phyloP scores from a whole-genome alignment of 1,140 invertebrate species.

The Magallana ariakensis region DNA sequence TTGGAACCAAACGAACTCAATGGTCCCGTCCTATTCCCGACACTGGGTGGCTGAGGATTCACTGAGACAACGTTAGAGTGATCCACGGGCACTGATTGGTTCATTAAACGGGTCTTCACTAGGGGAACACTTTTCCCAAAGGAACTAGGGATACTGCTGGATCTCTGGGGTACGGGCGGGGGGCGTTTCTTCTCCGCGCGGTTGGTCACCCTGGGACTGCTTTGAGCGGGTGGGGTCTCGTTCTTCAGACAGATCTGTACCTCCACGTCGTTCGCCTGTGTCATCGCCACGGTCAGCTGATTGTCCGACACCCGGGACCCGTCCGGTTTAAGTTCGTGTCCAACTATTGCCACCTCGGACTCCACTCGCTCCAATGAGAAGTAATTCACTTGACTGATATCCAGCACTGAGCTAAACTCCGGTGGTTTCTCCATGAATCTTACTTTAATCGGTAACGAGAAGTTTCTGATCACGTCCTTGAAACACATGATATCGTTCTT shows the following conservation, averaged over 20 bases:
- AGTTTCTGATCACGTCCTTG: conserved; percentile 9
- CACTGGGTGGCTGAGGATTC: not conserved
- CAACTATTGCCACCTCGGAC: not conserved
- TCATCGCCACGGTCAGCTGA: not conserved
- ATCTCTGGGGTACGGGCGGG: conserved; percentile 5
- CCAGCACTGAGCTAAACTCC: not conserved
- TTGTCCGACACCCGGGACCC: not conserved
- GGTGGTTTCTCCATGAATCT: not conserved
- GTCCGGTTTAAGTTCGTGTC: not conserved
- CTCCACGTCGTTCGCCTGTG: not conserved
- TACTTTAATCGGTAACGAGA: not conserved
- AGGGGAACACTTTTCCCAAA: not conserved
- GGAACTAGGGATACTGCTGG: conserved; percentile 3
- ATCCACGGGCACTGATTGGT: not conserved
- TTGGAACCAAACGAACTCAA: not conserved
- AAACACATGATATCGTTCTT: conserved; percentile 1
- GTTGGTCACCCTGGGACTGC: not conserved
- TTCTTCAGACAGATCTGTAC: not conserved
- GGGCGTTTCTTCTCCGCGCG: not conserved
- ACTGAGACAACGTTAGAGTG: not conserved
- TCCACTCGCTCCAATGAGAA: conserved; percentile 14
- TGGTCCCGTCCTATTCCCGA: not conserved
- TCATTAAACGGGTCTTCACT: not conserved
- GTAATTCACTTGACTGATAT: not conserved
- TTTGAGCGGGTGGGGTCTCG: not conserved